phyloP scores from a whole-genome alignment of 2,888 invertebrate genomes.

The Spisula solida region DNA sequence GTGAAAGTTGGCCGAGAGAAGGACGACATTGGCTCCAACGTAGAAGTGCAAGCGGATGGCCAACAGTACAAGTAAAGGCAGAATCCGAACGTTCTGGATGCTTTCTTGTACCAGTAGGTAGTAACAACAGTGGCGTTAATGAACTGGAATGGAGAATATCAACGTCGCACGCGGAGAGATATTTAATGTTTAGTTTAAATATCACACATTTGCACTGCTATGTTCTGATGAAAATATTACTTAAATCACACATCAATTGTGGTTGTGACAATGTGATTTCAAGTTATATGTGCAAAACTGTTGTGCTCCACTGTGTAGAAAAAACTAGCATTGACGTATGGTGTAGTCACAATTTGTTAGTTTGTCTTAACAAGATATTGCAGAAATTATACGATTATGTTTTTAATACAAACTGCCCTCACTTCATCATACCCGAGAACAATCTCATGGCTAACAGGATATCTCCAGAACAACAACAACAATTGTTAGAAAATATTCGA shows the following conservation, averaged over 20 bases:
- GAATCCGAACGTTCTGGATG: background rate
- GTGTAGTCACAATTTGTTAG: conserved; percentile 11
- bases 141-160: background rate
- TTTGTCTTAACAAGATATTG: conserved; percentile 6
- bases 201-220: no score
- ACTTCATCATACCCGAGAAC: no score
- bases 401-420: no score
- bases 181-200: no score
- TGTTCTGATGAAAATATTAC: no score
- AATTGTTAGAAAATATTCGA: background rate
- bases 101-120: background rate
- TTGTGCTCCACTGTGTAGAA: conserved; percentile 35
- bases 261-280: no score
- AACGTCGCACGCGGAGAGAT: no score
- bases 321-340: conserved; percentile 21
- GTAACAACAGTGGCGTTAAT: background rate
- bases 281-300: conserved; percentile 49
- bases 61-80: background rate
- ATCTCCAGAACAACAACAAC: background rate
- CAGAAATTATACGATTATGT: background rate
- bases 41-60: conserved; percentile 6
- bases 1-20: background rate
- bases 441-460: conserved; percentile 31
- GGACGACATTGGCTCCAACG: background rate
- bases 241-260: no score